Base-by-base conservation (phyloP, 2,888 invertebrate genomes). In the Acheta domesticus region DNA sequence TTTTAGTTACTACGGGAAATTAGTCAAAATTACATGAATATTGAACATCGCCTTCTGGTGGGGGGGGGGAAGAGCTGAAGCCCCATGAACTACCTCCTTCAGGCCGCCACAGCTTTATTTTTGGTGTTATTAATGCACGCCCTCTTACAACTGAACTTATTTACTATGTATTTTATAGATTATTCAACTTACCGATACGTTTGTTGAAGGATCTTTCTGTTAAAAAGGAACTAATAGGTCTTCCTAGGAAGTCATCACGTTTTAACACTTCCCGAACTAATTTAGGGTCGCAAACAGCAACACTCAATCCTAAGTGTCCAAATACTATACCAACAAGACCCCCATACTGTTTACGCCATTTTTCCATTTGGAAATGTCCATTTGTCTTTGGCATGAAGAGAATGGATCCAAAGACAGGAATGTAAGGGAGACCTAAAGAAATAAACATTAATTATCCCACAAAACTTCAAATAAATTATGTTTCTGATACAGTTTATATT, bases 341-440 rank as follows among this genome's bases (percentile, higher is more conserved):
- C 11, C 83, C 83, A 73, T 83, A 83, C 48, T 77, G 74, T 19
- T 77, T 78, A n/a, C 80, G 77, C 80, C 80, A 78, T 75, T 82
- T 76, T 20, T 80, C 82, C 80, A 83, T 79, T 21, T 75, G 80
- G n/a, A 81, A 78, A 75, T 82, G 82, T 49, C 82, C 78, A 74
- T 82, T 79, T 12, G 73, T 77, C 3, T 77, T 75, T 16, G 82
- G 79, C 12, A 82, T 50, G 49, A 80, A 83, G 0, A 81, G 83
- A n/a, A 82, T 49, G 21, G 79, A 82, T 14, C 83, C 83, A 23
- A 83, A 48, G 12, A 83, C 14, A 12, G 83, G 83, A 48, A 82
- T 19, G 23, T 82, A 81, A 19, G 80, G 80, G 3, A 82, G 83
- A 12, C 83, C 83, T 83, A 36, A 36, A 36, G 0, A 36, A 36